Base-by-base conservation (phyloP, 2,113 vertebrate genomes). In the Gymnorhina tibicen region DNA sequence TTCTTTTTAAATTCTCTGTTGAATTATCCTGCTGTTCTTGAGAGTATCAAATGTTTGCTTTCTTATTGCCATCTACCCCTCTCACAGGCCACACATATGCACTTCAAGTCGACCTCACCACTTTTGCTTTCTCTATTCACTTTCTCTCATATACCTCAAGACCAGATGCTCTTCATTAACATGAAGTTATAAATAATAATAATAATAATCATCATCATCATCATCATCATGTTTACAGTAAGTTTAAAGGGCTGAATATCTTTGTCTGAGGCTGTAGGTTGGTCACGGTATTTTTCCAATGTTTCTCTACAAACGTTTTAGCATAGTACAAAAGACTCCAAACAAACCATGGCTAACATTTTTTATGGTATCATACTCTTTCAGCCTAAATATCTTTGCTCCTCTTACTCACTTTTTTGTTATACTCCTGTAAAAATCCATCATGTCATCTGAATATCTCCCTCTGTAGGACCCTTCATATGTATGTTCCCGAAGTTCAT, bases 401-500 rank as follows among this genome's bases (percentile, higher is more conserved):
- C 2, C 26, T 93, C 12, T 28, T 47, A 8, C 10, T 53, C 17
- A 27, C 10, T 59, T 80, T 68, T 56, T 39, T 63, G 14, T 39
- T 46, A 46, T 33, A 15, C 4, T 55, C 11, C 7, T 64, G 5
- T 24, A 37, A 23, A 85, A 63, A 9, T 32, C 24, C 26, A 7
- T 35, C 82, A 7, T 58, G 10, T n/a, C 4, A 7, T 67, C 11
- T 60, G 16, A 82, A 8, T 62, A 4, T 27, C 11, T 76, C 4
- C 3, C 11, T 79, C 11, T 2, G 3, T 14, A 28, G 8, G 19
- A 66, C 3, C 1, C 9, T 46, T 47, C 5, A 13, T 11, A 30
- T 6, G 7, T 7, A 1, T 33, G 8, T 53, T 47, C 5, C 8
- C 13, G 77, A 13, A 52, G 9, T 22, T 21, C 67, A 72, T 12